A percentile compares a stretch with the other conserved stretches of the same genome.
Conservation (phyloP, 2,888 invertebrate species). For the Aricia artaxerxes region DNA sequence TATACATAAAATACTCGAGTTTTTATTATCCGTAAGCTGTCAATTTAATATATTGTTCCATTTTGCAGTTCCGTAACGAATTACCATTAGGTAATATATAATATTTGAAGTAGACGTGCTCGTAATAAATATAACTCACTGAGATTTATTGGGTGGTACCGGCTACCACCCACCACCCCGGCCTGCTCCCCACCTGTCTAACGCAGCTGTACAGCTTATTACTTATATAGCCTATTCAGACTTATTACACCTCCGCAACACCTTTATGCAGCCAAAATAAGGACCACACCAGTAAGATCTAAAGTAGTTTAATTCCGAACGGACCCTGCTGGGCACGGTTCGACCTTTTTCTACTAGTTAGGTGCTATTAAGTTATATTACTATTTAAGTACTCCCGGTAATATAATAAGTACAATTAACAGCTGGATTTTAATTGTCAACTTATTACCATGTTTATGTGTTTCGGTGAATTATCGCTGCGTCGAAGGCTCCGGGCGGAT, state of each 20-base stretch:
- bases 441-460: slow-evolving; percentile 13
- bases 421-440: slow-evolving; percentile 1
- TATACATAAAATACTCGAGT: not conserved
- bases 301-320: not conserved
- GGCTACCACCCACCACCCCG: slow-evolving; percentile 31
- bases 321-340: not conserved
- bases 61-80: slow-evolving; percentile 16
- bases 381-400: slow-evolving; percentile 13
- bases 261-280: not conserved
- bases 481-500: not conserved
- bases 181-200: slow-evolving; percentile 23
- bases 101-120: not conserved
- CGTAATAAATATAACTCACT: slow-evolving; percentile 18
- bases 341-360: not conserved
- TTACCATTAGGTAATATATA: not conserved
- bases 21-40: not conserved
- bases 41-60: not conserved
- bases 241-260: not conserved
- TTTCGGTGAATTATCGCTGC: not conserved
- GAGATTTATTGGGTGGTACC: slow-evolving; percentile 28
- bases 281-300: not conserved
- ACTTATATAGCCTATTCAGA: slow-evolving; percentile 3
- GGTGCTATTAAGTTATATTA: slow-evolving; percentile 16
- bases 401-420: not conserved
- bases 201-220: slow-evolving; percentile 3